Percentiles rank a stretch among this genome's conserved stretches.
Evolutionary conservation across 2,797 vertebrate genomes (phyloP).

Genomic region (Lates japonicus): DNA sequence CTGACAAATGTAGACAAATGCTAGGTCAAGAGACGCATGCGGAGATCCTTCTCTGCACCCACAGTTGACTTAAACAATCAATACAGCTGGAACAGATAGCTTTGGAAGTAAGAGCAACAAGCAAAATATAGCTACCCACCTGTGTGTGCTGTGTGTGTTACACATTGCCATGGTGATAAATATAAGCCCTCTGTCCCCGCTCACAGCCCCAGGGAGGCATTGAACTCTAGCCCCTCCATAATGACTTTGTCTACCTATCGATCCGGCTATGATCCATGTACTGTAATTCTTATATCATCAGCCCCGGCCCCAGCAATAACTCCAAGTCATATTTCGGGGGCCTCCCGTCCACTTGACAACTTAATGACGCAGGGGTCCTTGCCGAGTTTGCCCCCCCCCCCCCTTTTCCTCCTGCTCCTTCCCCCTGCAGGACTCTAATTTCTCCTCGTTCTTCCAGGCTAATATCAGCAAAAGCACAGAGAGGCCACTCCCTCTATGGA

Average conservation of each 20-base stretch:
- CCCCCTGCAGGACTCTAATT: conserved; percentile 75
- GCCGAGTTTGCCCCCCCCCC: conserved; percentile 64
- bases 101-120: conserved; percentile 83
- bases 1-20: conserved; percentile 44
- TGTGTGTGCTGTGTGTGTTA: conserved; percentile 77
- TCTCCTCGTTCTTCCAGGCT: conserved; percentile 82
- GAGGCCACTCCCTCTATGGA: conserved; percentile 73
- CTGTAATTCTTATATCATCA: conserved; percentile 88
- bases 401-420: conserved; percentile 33
- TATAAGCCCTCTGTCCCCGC: conserved; percentile 70
- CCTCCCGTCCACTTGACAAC: conserved; percentile 84
- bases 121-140: conserved; percentile 76
- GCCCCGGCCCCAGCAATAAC: conserved; percentile 80
- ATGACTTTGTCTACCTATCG: conserved; percentile 88
- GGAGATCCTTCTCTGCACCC: conserved; percentile 34
- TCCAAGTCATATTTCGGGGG: conserved; percentile 84
- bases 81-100: conserved; percentile 75
- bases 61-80: conserved; percentile 56
- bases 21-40: conserved; percentile 26
- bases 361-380: conserved; percentile 84
- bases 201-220: conserved; percentile 80
- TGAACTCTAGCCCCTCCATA: conserved; percentile 86
- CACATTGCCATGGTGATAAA: conserved; percentile 79
- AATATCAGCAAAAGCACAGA: conserved; percentile 72
- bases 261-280: conserved; percentile 87